These are phyloP conservation scores for Gerris buenoi DNA, from an alignment of 1,140 invertebrate genomes.

Conservation along the genomic window DNA sequence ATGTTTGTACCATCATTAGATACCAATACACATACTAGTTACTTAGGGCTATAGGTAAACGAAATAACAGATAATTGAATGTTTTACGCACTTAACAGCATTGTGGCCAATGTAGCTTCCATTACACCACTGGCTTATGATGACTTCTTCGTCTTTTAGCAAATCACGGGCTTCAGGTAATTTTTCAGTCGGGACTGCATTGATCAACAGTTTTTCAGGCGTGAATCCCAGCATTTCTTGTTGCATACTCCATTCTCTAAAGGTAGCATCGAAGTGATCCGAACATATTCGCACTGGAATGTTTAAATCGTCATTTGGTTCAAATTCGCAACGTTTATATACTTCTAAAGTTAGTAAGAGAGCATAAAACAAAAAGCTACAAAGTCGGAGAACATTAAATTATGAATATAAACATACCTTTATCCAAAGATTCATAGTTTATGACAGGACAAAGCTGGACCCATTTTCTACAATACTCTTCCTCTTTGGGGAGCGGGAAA, in stretches of 20 bases:
- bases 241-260: not conserved
- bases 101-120: not conserved
- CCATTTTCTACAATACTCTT: conserved; percentile 4
- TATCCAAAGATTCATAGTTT: not conserved
- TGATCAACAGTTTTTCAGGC: not conserved
- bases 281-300: not conserved
- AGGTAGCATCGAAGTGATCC: not conserved
- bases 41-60: too few species aligned
- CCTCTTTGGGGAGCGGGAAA: not conserved
- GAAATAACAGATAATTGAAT: too few species aligned
- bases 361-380: not conserved
- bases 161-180: not conserved
- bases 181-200: not conserved
- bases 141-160: not conserved
- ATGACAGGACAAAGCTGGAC: not conserved
- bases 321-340: too few species aligned
- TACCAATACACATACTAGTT: too few species aligned
- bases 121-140: not conserved
- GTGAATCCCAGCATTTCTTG: conserved; percentile 4
- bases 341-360: not conserved
- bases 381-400: not conserved
- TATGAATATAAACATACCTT: conserved; percentile 2
- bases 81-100: not conserved
- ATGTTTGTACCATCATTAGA: too few species aligned
- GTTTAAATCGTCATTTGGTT: too few species aligned